Evolutionary conservation across 92 coral and sea anemone species (phyloP).

Genomic region (Porites lobata): DNA sequence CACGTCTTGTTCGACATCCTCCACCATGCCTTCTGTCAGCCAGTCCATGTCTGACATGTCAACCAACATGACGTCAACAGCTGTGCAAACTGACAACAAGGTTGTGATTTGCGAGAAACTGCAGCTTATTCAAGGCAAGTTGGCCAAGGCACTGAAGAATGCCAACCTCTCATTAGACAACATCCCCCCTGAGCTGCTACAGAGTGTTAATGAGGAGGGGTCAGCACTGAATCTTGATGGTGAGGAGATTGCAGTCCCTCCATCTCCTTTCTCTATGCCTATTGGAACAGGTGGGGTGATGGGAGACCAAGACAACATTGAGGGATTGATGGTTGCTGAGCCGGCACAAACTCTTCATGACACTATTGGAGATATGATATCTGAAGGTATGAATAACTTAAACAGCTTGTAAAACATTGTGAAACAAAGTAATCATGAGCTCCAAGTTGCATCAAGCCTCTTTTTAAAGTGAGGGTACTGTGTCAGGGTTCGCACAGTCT

Average conservation of each 20-base stretch:
- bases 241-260: constrained; percentile 83
- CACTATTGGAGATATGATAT: constrained; percentile 89
- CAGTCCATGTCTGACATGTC: constrained; percentile 84
- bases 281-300: constrained; percentile 66
- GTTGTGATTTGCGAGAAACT: constrained; percentile 83
- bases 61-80: constrained; percentile 78
- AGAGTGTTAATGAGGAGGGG: constrained; percentile 69
- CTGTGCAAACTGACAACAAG: constrained; percentile 90
- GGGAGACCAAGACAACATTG: constrained; percentile 66
- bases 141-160: constrained; percentile 74
- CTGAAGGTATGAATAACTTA: constrained; percentile 72
- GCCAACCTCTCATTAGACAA: constrained; percentile 53
- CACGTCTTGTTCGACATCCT: constrained; percentile 75
- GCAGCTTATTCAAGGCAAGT: constrained; percentile 89
- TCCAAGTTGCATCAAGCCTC: no score
- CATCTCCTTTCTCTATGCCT: constrained; percentile 83
- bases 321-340: constrained; percentile 94
- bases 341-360: constrained; percentile 96
- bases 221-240: constrained; percentile 76
- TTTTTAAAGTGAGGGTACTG: no score
- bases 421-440: no score
- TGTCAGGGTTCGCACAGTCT: no score
- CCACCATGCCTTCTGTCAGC: constrained; percentile 81
- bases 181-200: constrained; percentile 79
- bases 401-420: no score